Evolutionary conservation across 2,888 invertebrate genomes (phyloP), one percentile per base, ranked within the genome.

Genomic region (Ischnura elegans): DNA sequence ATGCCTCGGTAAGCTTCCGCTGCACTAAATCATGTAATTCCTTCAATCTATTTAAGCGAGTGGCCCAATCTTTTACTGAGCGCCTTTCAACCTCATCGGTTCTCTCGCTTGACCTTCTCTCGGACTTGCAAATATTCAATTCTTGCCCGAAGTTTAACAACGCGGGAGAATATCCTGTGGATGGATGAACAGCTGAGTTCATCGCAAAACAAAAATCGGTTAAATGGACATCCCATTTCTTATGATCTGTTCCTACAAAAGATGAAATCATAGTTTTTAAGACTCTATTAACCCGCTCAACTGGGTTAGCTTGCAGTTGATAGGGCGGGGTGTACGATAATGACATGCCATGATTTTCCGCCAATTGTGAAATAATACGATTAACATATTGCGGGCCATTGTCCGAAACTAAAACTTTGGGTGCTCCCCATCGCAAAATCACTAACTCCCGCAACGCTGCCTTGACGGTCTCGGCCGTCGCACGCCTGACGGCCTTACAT

Each of bases 291-390:
- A 76, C 93, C 0, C 93, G 29, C 25, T 94, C 94, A 0, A 94
- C 94, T 3, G 94, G 94, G 76, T 94, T 94, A 2, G 94, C 94
- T 87, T 94, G 94, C 25, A 94, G 93, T 19, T 94, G 94, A 46
- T 94, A 94, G 0, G 94, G 93, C 0, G 94, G n/a, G n/a, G n/a
- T n/a, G n/a, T n/a, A 94, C 0, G 93, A 94, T 19, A 25, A 43
- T n/a, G 29, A 13, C 6, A 93, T 45, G 3, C 42, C 42, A 55
- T 45, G 43, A 2, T 93, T 87, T 76, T 13, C 66, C 6, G 6
- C 13, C 29, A 29, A 29, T 16, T 76, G 29, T 36, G 29, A 29
- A 2, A 29, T 36, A 0, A 29, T 8, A 5, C 16, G n/a, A 76
- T 76, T 76, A 6, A 29, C 66, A 76, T 29, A 76, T 76, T 76